Evolutionary conservation across 2,797 vertebrate genomes (phyloP).

Genomic region (Trachurus trachurus): DNA sequence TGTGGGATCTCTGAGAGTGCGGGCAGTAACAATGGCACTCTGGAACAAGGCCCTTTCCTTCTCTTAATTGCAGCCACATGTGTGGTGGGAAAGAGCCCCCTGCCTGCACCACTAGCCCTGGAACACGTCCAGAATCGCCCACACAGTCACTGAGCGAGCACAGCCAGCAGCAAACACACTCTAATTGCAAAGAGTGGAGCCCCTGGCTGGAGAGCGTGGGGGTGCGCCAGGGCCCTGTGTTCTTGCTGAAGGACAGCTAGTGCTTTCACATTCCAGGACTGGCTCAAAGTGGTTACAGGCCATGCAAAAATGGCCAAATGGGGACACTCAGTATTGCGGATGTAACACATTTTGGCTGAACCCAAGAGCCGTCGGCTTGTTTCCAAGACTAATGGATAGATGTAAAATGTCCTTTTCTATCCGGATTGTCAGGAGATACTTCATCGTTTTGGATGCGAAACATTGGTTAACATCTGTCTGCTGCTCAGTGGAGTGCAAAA

Average conservation of each 20-base stretch:
- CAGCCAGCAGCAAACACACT: slow-evolving; percentile 82
- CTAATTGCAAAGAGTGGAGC: slow-evolving; percentile 85
- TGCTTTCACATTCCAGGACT: slow-evolving; percentile 74
- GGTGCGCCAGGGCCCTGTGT: slow-evolving; percentile 71
- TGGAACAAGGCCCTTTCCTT: slow-evolving; percentile 80
- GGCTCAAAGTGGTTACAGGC: slow-evolving; percentile 65
- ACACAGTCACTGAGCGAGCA: slow-evolving; percentile 78
- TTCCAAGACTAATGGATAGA: slow-evolving; percentile 73
- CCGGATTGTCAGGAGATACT: slow-evolving; percentile 52
- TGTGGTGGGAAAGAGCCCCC: slow-evolving; percentile 79
- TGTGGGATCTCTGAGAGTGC: slow-evolving; percentile 73
- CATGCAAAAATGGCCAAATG: slow-evolving; percentile 67
- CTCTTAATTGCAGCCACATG: slow-evolving; percentile 82
- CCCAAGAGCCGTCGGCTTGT: slow-evolving; percentile 49
- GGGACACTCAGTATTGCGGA: slow-evolving; percentile 46
- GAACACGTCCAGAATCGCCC: slow-evolving; percentile 79
- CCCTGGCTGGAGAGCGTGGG: slow-evolving; percentile 75
- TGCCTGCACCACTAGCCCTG: slow-evolving; percentile 75
- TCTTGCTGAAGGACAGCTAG: slow-evolving; percentile 77
- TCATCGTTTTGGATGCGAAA: slow-evolving; percentile 60
- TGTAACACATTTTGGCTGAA: slow-evolving; percentile 68
- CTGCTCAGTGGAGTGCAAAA: slow-evolving; percentile 59
- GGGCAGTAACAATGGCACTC: slow-evolving; percentile 78
- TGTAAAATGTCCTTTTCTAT: slow-evolving; percentile 67
- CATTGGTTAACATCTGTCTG: slow-evolving; percentile 63